A percentile compares a stretch with the other conserved stretches of the same genome.
phyloP scores from a whole-genome alignment of 2,888 invertebrate genomes.

The Pegoplata infirma region DNA sequence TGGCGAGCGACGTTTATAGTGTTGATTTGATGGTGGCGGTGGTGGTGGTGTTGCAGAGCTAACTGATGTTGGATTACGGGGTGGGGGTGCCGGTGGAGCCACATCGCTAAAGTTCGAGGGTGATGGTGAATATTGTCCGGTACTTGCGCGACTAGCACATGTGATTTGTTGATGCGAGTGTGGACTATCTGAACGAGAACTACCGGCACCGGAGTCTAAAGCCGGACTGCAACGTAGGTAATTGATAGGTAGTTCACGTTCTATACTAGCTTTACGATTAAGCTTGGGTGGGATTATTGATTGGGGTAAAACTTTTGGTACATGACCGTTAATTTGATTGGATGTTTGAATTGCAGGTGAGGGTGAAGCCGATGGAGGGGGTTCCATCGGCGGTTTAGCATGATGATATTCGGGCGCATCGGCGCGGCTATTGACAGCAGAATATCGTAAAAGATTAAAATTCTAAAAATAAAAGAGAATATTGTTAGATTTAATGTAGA shows the following conservation, averaged over 20 bases:
- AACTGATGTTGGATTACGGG: conserved; percentile 83
- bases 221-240: conserved; percentile 90
- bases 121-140: conserved; percentile 79
- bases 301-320: conserved; percentile 78
- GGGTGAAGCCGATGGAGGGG: conserved; percentile 73
- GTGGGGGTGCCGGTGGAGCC: conserved; percentile 86
- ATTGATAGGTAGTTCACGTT: conserved; percentile 84
- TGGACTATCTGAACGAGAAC: conserved; percentile 93
- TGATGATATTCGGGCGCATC: conserved; percentile 75
- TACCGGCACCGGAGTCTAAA: conserved; percentile 91
- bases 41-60: conserved; percentile 81
- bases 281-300: conserved; percentile 84
- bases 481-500: neutral
- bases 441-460: conserved; percentile 74
- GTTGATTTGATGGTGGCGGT: conserved; percentile 83
- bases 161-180: conserved; percentile 84
- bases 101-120: conserved; percentile 81
- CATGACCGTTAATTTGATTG: conserved; percentile 75
- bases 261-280: conserved; percentile 92
- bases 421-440: conserved; percentile 74
- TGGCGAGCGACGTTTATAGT: conserved; percentile 88
- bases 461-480: conserved; percentile 68
- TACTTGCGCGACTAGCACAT: conserved; percentile 78
- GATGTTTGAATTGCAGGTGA: conserved; percentile 71
- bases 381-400: conserved; percentile 74